Evolutionary conservation across 2,888 invertebrate species (phyloP).

Genomic region (Drosophila anomelani): DNA sequence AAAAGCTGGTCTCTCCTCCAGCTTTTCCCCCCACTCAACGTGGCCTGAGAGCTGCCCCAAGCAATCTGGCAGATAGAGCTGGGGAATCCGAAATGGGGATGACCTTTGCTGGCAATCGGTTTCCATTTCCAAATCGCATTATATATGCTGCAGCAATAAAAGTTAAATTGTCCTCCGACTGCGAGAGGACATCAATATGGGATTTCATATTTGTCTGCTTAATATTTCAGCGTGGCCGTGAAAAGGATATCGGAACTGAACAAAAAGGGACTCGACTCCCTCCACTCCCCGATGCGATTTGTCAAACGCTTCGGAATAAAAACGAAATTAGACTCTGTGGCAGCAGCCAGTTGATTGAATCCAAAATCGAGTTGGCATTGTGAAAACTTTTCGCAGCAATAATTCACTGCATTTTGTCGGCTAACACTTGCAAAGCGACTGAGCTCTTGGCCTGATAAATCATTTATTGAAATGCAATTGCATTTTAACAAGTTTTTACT

Average conservation of each 20-base stretch:
- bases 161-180: constrained; percentile 70
- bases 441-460: constrained; percentile 36
- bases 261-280: constrained; percentile 13
- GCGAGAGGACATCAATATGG: constrained; percentile 55
- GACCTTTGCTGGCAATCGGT: constrained; percentile 77
- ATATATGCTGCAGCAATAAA: constrained; percentile 67
- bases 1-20: constrained; percentile 45
- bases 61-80: constrained; percentile 8
- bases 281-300: constrained; percentile 38
- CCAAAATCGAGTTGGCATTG: constrained; percentile 40
- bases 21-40: constrained; percentile 38
- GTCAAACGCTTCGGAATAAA: constrained; percentile 48
- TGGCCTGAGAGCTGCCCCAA: constrained; percentile 42
- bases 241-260: constrained; percentile 63
- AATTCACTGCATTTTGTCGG: constrained; percentile 35
- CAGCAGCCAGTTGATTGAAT: constrained; percentile 39
- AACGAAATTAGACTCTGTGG: constrained; percentile 59
- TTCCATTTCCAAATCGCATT: constrained; percentile 74
- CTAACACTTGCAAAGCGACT: constrained; percentile 10
- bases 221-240: constrained; percentile 71
- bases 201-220: constrained; percentile 74
- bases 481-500: constrained; percentile 25
- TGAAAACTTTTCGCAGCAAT: constrained; percentile 20
- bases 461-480: constrained; percentile 42
- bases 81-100: constrained; percentile 34